These are phyloP conservation scores for Bucorvus abyssinicus DNA, from an alignment of 2,797 vertebrate genomes.

Conservation along the genomic window DNA sequence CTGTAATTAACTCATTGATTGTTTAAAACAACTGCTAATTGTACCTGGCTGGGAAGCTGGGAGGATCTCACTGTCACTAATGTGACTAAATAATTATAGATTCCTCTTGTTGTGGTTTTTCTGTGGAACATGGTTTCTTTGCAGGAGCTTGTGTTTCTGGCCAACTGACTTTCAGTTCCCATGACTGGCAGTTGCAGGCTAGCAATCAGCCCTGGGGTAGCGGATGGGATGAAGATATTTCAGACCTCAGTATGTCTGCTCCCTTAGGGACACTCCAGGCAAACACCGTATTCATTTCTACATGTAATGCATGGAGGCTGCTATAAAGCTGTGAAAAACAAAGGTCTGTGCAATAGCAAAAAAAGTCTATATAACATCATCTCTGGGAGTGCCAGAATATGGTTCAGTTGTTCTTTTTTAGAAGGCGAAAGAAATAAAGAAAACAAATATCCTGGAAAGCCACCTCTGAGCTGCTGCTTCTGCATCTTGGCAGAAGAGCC, in stretches of 20 bases:
- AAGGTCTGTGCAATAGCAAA: neutral
- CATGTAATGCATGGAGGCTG: neutral
- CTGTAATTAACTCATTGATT: constrained; percentile 51
- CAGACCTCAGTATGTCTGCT: constrained; percentile 21
- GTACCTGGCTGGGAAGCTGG: constrained; percentile 30
- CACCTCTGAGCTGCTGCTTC: neutral
- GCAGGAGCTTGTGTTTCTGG: constrained; percentile 50
- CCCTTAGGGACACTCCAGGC: neutral
- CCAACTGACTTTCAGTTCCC: constrained; percentile 1
- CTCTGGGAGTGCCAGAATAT: neutral
- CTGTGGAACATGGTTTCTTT: constrained; percentile 8
- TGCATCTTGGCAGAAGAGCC: neutral
- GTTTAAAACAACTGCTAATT: constrained; percentile 57
- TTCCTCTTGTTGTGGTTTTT: neutral
- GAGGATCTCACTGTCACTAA: constrained; percentile 26
- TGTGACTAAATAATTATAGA: constrained; percentile 29
- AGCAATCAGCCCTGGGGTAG: constrained; percentile 8
- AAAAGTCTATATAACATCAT: neutral
- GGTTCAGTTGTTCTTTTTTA: constrained; percentile 9
- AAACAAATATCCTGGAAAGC: neutral
- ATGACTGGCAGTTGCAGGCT: constrained; percentile 6
- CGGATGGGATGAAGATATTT: constrained; percentile 24
- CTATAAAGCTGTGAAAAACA: neutral
- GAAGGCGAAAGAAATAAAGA: neutral
- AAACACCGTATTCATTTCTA: neutral